Evolutionary conservation across 2,888 invertebrate species (phyloP), one percentile per base, ranked within the genome.

Genomic region (Cremastinae sp.): DNA sequence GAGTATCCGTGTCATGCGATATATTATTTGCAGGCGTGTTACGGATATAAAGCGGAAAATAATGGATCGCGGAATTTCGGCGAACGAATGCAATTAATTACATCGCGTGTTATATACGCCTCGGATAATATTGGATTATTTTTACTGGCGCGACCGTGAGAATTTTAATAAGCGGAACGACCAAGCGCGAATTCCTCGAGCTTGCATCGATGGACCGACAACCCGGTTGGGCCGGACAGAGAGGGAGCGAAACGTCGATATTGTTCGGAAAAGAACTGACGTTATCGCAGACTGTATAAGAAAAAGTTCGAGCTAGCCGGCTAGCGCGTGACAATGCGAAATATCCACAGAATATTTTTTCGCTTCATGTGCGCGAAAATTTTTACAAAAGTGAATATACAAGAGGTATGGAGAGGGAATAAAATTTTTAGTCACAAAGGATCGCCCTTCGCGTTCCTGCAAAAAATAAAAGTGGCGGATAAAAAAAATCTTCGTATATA

Each of bases 111-210:
- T 28, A n/a, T n/a, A n/a, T n/a, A n/a, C n/a, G n/a, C 0, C 18
- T 20, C 20, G 20, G 5, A 49, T 12, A 36, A 10, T 9, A 41
- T 18, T 22, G 28, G 22, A 10, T 4, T 1, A 47, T 36, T 36
- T 28, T 36, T 22, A 2, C n/a, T 12, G 12, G 61, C 62, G 36
- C 14, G 28, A 38, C 34, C 28, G 28, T 16, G 51, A 45, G 53
- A 64, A 61, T 45, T 66, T 61, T 51, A 61, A 61, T 53, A 47
- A 54, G 28, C 54, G 36, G n/a, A 41, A 3, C 36, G 9, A n/a
- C 12, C 34, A 9, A 20, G n/a, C 12, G 38, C 49, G 43, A 16
- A 59, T 69, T 41, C 51, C 59, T 36, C 2, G 38, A 22, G 66
- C 66, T 47, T 41, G 9, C 18, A 12, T 18, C 28, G 71, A 56